phyloP scores from a whole-genome alignment of 2,113 vertebrate species.

The Excalfactoria chinensis region DNA sequence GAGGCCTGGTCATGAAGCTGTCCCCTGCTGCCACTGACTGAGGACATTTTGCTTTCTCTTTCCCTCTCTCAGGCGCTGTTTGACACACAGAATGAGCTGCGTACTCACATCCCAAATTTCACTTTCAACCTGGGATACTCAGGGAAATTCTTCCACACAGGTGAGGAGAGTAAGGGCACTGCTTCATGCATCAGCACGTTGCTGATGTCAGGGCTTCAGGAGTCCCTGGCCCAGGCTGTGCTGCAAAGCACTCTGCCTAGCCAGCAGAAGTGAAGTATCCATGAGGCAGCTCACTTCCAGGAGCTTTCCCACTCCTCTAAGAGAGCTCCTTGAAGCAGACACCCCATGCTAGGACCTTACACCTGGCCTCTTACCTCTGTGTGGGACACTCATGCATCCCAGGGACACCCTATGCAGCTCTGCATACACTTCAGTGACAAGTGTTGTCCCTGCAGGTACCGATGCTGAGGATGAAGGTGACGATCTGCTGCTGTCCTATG shows the following conservation, averaged over 20 bases:
- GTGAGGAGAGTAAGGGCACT: constrained; percentile 69
- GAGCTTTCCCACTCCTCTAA: background rate
- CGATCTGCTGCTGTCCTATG: constrained; percentile 91
- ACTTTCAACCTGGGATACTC: constrained; percentile 99
- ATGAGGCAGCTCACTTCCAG: background rate
- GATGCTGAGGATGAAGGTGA: constrained; percentile 95
- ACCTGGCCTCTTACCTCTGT: background rate
- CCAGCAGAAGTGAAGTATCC: background rate
- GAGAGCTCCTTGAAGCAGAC: background rate
- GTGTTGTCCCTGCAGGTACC: constrained; percentile 78
- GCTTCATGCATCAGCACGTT: accelerated
- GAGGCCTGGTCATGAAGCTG: background rate
- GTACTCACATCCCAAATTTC: constrained; percentile 94
- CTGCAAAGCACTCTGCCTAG: background rate
- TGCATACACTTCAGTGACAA: accelerated
- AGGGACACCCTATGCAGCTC: background rate
- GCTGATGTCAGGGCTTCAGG: background rate
- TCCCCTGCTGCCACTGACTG: accelerated
- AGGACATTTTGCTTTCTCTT: background rate
- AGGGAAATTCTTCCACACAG: constrained; percentile 99
- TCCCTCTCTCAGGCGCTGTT: constrained; percentile 85
- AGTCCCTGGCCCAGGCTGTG: background rate
- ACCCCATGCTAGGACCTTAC: background rate
- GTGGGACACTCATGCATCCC: background rate
- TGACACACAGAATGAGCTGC: constrained; percentile 92